Evolutionary conservation across 2,113 vertebrate species (phyloP).

Genomic region (Brienomyrus longianalis): DNA sequence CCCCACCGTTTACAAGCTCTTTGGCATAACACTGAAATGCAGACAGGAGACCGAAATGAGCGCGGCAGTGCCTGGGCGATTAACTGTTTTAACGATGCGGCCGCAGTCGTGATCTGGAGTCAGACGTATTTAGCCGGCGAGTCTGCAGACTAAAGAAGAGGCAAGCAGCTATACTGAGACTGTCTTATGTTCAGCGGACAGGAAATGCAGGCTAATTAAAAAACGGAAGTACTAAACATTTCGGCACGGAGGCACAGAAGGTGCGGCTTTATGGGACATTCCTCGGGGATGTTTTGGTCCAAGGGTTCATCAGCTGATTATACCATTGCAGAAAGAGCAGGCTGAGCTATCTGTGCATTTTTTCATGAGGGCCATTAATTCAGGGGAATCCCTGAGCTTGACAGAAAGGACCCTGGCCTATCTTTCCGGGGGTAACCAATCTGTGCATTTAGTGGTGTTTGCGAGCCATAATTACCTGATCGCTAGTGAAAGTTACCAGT

Average conservation of each 20-base stretch:
- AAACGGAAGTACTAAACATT: not conserved
- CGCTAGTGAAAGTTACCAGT: not conserved
- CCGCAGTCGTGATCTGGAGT: not conserved
- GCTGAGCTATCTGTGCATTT: not conserved
- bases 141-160: not conserved
- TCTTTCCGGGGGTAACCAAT: not conserved
- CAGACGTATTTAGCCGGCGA: not conserved
- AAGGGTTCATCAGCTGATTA: not conserved
- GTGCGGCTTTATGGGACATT: not conserved
- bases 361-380: not conserved
- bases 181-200: not conserved
- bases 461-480: not conserved
- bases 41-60: not conserved
- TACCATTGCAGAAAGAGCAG: not conserved
- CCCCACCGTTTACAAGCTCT: conserved; percentile 52
- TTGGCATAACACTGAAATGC: conserved; percentile 2
- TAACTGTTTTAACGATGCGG: not conserved
- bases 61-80: not conserved
- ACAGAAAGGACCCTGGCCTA: not conserved
- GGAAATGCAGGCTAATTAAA: not conserved
- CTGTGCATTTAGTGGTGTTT: not conserved
- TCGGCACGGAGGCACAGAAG: not conserved
- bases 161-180: not conserved
- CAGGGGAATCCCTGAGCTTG: not conserved
- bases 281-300: not conserved